Conservation (phyloP, 2,888 invertebrate species). For the Abrostola tripartita region DNA sequence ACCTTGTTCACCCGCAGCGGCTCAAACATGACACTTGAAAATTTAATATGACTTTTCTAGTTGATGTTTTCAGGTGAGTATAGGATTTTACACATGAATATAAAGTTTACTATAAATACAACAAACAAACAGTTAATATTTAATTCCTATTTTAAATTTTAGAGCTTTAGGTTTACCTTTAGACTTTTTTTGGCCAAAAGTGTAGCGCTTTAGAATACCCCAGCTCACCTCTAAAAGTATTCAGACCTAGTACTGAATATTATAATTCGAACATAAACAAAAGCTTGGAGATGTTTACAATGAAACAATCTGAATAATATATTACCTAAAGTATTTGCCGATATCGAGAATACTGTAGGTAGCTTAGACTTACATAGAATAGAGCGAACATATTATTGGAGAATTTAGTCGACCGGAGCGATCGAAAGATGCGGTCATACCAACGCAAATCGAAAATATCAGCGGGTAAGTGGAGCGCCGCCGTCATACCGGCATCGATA, state of each 20-base stretch:
- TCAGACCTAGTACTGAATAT: conserved; percentile 12
- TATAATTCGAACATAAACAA: background rate
- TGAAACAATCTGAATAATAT: conserved; percentile 2
- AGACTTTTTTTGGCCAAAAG: no score
- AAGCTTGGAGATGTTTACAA: conserved; percentile 17
- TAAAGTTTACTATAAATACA: no score
- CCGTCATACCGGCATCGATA: conserved; percentile 11
- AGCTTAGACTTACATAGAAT: no score
- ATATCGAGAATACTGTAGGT: conserved; percentile 7
- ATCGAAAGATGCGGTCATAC: conserved; percentile 19
- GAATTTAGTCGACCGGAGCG: conserved; percentile 24
- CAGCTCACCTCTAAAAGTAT: background rate
- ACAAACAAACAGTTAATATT: no score
- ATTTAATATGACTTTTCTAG: background rate
- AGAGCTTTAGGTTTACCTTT: no score
- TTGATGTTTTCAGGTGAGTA: background rate
- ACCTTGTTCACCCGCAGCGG: background rate
- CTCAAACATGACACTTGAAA: conserved; percentile 2
- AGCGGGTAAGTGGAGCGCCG: background rate
- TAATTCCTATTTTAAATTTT: no score
- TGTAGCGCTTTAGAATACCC: no score
- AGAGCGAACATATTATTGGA: conserved; percentile 18
- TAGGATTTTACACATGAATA: background rate
- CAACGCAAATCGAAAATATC: conserved; percentile 22
- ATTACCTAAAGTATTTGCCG: conserved; percentile 15